Evolutionary conservation across 1,140 invertebrate species (phyloP).

Genomic region (Trichonephila inaurata): DNA sequence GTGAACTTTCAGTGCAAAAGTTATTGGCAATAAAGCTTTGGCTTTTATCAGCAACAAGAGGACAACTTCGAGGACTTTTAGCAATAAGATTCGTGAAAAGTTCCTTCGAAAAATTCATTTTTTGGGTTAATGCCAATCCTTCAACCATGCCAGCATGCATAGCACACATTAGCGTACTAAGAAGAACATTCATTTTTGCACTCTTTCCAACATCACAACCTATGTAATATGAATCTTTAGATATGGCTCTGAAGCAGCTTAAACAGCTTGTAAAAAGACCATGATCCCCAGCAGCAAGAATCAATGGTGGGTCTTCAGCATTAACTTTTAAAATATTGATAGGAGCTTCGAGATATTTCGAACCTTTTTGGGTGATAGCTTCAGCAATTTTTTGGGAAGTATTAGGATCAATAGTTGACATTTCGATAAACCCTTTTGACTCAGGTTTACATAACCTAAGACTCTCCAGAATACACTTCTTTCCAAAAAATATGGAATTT

Average conservation of each 20-base stretch:
- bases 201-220: constrained; percentile 93
- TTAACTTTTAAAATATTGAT: background rate
- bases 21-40: constrained; percentile 89
- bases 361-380: constrained; percentile 92
- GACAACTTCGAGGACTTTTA: constrained; percentile 88
- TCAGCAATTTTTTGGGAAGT: constrained; percentile 96
- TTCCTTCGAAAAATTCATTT: constrained; percentile 83
- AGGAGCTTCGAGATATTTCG: constrained; percentile 93
- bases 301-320: background rate
- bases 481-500: background rate
- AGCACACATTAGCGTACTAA: constrained; percentile 93
- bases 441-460: background rate
- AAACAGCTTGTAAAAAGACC: constrained; percentile 92
- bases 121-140: constrained; percentile 93
- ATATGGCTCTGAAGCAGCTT: constrained; percentile 95
- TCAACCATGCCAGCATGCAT: constrained; percentile 93
- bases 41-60: constrained; percentile 91
- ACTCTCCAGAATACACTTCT: background rate
- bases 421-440: no score
- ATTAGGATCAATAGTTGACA: constrained; percentile 83
- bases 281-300: background rate
- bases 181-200: constrained; percentile 95
- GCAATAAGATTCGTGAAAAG: constrained; percentile 89
- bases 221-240: constrained; percentile 94
- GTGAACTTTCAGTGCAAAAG: constrained; percentile 86